These are phyloP conservation scores for Phacellophora camtschatica DNA, from an alignment of 30 jellyfish, hydroid and myxozoan species.

Conservation along the genomic window DNA sequence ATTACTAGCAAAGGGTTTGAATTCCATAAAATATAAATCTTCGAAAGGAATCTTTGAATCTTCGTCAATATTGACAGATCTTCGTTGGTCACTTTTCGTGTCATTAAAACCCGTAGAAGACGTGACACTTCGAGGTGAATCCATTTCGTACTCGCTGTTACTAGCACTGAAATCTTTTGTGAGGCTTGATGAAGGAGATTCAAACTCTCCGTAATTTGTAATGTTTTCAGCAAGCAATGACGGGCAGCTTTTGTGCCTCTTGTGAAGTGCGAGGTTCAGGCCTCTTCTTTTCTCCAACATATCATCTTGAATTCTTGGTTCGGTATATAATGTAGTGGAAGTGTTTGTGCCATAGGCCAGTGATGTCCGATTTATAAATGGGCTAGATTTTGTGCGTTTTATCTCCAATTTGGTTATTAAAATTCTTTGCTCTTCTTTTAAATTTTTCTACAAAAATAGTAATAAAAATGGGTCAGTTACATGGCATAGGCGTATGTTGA, in stretches of 20 bases:
- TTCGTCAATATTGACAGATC: not conserved
- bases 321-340: not conserved
- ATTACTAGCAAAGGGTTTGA: too few relatives aligned
- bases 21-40: not conserved
- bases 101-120: constrained; percentile 36
- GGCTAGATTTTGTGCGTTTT: constrained; percentile 38
- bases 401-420: not conserved
- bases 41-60: not conserved
- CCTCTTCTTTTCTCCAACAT: not conserved
- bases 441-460: not conserved
- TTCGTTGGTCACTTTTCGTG: not conserved
- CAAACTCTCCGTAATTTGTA: not conserved
- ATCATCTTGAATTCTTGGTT: not conserved
- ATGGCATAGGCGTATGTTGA: too few relatives aligned
- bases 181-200: not conserved
- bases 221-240: constrained; percentile 1
- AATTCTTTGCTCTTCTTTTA: not conserved
- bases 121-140: constrained; percentile 20
- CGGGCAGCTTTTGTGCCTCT: constrained; percentile 56
- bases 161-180: constrained; percentile 11
- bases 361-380: not conserved
- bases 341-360: not conserved
- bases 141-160: constrained; percentile 34
- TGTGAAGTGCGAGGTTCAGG: not conserved
- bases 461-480: too few relatives aligned